Percentiles rank a stretch among this genome's conserved stretches.
phyloP scores from a whole-genome alignment of 2,888 invertebrate species.

The Chaitophorus viminalis region DNA sequence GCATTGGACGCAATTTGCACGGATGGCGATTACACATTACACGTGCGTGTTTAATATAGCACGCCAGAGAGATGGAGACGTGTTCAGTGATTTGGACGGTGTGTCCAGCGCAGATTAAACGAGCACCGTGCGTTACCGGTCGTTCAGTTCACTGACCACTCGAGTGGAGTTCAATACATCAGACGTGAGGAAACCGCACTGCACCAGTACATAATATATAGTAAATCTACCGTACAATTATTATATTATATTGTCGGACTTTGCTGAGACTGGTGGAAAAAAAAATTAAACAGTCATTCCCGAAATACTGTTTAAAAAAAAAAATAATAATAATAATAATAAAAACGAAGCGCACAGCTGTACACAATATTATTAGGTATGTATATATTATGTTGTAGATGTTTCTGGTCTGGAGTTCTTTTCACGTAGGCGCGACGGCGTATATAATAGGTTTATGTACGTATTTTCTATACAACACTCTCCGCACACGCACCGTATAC shows the following conservation, averaged over 20 bases:
- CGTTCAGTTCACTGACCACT: slow-evolving; percentile 60
- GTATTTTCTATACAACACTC: background rate
- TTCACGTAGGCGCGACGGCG: background rate
- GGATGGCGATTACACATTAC: background rate
- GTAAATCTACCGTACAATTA: background rate
- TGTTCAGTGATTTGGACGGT: background rate
- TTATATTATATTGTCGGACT: background rate
- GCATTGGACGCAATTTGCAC: background rate
- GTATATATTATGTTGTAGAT: background rate
- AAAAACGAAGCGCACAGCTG: no score
- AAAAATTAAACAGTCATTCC: background rate
- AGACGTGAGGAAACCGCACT: slow-evolving; percentile 5
- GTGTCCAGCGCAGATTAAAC: slow-evolving; percentile 26
- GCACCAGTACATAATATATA: background rate
- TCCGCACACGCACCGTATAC: background rate
- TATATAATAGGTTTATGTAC: background rate
- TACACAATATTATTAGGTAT: no score
- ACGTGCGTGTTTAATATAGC: background rate
- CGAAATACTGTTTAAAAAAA: background rate
- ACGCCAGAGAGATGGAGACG: background rate
- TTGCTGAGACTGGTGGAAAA: background rate
- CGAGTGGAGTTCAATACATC: slow-evolving; percentile 39
- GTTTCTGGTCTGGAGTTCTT: background rate
- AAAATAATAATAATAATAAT: no score
- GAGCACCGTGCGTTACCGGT: slow-evolving; percentile 50